Evolutionary conservation across 2,113 vertebrate genomes (phyloP).

Genomic region (Pristiophorus japonicus): DNA sequence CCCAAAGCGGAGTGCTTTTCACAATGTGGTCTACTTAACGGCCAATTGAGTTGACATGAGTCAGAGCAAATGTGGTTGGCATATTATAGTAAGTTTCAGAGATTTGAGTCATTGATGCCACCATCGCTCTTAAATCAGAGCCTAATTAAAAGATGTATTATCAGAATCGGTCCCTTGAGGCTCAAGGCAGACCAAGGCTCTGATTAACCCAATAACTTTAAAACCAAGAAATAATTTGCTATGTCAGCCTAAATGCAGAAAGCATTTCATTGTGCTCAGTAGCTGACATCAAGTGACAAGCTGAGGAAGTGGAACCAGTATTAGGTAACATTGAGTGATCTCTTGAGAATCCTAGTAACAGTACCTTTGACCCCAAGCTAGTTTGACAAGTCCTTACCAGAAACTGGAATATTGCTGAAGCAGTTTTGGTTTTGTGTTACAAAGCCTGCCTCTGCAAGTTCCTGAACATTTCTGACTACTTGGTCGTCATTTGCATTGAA

Average conservation of each 20-base stretch:
- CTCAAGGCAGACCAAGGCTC: neutral
- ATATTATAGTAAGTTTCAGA: neutral
- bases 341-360: neutral
- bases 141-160: constrained; percentile 16
- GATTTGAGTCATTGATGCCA: neutral
- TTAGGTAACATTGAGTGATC: constrained; percentile 15
- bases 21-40: neutral
- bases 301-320: neutral
- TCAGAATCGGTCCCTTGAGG: neutral
- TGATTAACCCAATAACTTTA: neutral
- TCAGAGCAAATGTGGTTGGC: constrained; percentile 8
- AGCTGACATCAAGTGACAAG: neutral
- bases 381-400: neutral
- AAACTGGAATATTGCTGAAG: neutral
- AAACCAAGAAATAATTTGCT: neutral
- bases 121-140: neutral
- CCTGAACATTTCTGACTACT: neutral
- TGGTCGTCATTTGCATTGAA: neutral
- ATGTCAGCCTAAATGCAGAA: neutral
- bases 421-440: neutral
- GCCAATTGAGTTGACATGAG: neutral
- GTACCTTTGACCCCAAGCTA: neutral
- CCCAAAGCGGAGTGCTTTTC: neutral
- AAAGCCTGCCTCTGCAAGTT: neutral
- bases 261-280: neutral